phyloP scores from a whole-genome alignment of 2,888 invertebrate species.

The Ectobius pallidus region DNA sequence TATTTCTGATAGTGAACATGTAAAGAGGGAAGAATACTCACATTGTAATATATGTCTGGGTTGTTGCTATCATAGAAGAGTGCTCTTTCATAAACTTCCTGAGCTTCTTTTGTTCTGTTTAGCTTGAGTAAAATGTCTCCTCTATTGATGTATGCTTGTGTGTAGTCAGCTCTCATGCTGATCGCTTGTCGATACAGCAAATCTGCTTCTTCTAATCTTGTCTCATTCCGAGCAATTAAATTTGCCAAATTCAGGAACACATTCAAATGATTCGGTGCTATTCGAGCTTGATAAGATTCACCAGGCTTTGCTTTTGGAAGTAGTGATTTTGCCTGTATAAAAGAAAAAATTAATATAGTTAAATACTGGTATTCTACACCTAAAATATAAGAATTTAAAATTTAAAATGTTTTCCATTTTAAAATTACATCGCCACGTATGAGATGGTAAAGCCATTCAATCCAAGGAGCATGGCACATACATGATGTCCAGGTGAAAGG shows the following conservation, averaged over 20 bases:
- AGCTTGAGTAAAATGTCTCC: slow-evolving; percentile 95
- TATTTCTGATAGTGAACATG: too few relatives aligned
- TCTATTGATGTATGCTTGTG: slow-evolving; percentile 95
- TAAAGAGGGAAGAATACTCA: slow-evolving; percentile 69
- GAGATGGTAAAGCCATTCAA: too few relatives aligned
- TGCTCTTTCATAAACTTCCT: slow-evolving; percentile 92
- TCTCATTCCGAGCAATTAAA: slow-evolving; percentile 90
- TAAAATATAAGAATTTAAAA: too few relatives aligned
- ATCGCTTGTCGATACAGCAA: slow-evolving; percentile 93
- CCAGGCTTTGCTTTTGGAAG: slow-evolving; percentile 92
- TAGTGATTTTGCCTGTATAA: slow-evolving; percentile 75
- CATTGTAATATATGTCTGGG: slow-evolving; percentile 94
- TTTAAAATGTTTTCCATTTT: too few relatives aligned
- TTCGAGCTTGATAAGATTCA: slow-evolving; percentile 92
- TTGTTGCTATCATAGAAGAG: slow-evolving; percentile 91
- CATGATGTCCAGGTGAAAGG: too few relatives aligned
- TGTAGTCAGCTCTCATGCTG: slow-evolving; percentile 95
- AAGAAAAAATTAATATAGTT: background rate
- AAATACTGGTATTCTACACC: too few relatives aligned
- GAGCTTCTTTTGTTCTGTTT: slow-evolving; percentile 92
- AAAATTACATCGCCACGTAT: too few relatives aligned
- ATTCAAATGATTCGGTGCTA: slow-evolving; percentile 94
- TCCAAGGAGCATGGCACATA: too few relatives aligned
- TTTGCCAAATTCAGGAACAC: slow-evolving; percentile 95
- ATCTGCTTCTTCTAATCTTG: slow-evolving; percentile 92